These are phyloP conservation scores for Falco berigora DNA, from an alignment of 2,797 vertebrate genomes.

Conservation along the genomic window DNA sequence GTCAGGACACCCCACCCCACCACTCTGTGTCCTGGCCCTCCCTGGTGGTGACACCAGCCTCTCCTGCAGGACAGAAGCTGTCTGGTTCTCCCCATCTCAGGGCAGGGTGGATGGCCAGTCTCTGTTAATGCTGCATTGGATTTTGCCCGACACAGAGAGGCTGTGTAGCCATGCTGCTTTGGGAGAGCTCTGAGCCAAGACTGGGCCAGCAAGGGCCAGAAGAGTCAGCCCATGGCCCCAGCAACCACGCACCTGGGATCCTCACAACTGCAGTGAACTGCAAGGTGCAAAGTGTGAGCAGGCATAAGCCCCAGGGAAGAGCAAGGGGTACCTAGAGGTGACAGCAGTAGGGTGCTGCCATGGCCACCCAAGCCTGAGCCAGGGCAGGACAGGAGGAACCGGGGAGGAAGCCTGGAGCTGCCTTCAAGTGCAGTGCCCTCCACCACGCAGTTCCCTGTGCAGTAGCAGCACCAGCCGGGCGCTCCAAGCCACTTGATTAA, in stretches of 20 bases:
- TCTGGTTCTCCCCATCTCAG: neutral
- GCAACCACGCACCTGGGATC: fast-evolving
- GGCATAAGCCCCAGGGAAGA: neutral
- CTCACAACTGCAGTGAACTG: neutral
- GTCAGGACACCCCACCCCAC: neutral
- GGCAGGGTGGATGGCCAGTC: neutral
- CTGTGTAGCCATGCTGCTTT: fast-evolving
- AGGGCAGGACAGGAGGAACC: neutral
- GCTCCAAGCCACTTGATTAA: conserved; percentile 35
- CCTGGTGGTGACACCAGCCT: neutral
- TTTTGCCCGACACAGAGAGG: neutral
- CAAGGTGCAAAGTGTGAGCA: neutral
- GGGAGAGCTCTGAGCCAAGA: neutral
- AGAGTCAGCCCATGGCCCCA: neutral
- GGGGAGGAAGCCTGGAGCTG: neutral
- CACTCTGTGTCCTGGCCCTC: neutral
- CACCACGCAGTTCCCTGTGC: neutral
- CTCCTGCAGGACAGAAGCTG: neutral
- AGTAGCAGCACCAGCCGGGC: neutral
- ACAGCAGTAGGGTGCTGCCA: neutral
- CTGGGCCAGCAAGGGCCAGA: neutral
- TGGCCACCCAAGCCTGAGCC: neutral
- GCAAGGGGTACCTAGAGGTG: neutral
- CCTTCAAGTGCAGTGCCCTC: neutral
- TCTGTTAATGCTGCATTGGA: neutral